These are phyloP conservation scores for Ryuthela nishihirai DNA, from an alignment of 2,888 invertebrate genomes.

Conservation along the genomic window DNA sequence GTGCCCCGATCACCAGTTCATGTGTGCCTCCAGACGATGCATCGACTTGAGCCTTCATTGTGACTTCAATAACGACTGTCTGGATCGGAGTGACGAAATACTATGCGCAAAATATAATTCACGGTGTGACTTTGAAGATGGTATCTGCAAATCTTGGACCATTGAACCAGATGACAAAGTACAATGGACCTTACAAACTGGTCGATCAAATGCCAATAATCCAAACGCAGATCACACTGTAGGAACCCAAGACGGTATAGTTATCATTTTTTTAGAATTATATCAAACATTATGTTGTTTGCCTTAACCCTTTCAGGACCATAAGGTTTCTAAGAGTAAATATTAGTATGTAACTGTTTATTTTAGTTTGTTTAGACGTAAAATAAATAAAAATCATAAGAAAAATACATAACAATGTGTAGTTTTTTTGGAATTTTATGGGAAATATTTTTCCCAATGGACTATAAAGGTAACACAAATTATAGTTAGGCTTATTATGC, in stretches of 20 bases:
- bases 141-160: conserved; percentile 9
- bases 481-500: too few relatives aligned
- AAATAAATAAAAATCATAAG: too few relatives aligned
- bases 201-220: background rate
- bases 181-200: background rate
- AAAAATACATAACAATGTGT: too few relatives aligned
- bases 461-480: too few relatives aligned
- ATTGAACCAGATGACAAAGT: conserved; percentile 1
- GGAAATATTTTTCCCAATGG: too few relatives aligned
- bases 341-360: too few relatives aligned
- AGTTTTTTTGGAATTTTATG: too few relatives aligned
- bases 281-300: too few relatives aligned
- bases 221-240: conserved; percentile 25
- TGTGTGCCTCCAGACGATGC: conserved; percentile 4
- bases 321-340: too few relatives aligned
- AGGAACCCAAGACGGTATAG: conserved; percentile 1
- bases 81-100: conserved; percentile 24
- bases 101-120: conserved; percentile 9
- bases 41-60: conserved; percentile 11
- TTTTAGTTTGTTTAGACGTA: too few relatives aligned
- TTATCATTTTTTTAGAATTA: too few relatives aligned
- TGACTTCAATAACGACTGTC: conserved; percentile 28
- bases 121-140: conserved; percentile 20
- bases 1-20: conserved; percentile 3
- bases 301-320: too few relatives aligned